These are phyloP conservation scores for Helobdella robusta DNA, from an alignment of 2,888 invertebrate species.

Conservation along the genomic window DNA sequence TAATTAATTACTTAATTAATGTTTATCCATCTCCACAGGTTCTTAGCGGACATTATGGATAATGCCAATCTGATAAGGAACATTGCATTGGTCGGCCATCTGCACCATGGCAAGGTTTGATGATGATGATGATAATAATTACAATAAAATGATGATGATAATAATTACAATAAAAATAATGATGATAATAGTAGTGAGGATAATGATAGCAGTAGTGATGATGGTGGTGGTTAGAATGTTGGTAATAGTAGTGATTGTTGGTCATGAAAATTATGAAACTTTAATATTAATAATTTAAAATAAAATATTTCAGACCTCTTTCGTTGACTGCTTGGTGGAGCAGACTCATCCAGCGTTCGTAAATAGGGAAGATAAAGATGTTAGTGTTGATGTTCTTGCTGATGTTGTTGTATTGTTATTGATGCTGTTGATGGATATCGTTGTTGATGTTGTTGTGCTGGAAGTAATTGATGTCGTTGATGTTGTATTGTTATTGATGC, in stretches of 20 bases:
- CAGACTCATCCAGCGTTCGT: conserved; percentile 87
- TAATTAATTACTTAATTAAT: neutral
- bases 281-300: no score
- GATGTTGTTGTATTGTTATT: no score
- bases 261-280: no score
- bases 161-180: neutral
- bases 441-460: no score
- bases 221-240: no score
- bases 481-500: no score
- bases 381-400: conserved; percentile 38
- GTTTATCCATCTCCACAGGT: conserved; percentile 51
- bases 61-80: conserved; percentile 88
- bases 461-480: no score
- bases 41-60: conserved; percentile 94
- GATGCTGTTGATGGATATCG: no score
- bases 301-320: conserved; percentile 71
- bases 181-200: no score
- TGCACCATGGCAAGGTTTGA: conserved; percentile 84
- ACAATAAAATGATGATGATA: no score
- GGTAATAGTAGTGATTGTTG: no score
- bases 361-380: conserved; percentile 52
- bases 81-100: conserved; percentile 85
- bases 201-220: no score
- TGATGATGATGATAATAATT: neutral
- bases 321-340: conserved; percentile 88